Base-by-base conservation (phyloP, 2,888 invertebrate genomes). In the Ceratothoa steindachneri region DNA sequence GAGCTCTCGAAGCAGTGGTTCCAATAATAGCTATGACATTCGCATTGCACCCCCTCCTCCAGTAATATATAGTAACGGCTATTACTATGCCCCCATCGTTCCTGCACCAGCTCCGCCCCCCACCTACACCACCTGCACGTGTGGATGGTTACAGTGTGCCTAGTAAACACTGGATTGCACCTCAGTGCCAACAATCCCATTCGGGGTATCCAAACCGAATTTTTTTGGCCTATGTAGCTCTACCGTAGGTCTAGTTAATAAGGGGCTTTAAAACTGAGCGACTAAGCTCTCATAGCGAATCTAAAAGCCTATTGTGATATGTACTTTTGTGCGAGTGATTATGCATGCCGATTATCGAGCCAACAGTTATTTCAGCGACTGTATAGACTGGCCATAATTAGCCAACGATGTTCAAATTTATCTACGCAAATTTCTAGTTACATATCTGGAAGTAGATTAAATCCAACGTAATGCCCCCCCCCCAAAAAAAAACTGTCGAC, bases 71-170 rank as follows among this genome's bases (percentile, higher is more conserved):
- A 77, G 75, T 68, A 79, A 80, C 66, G 80, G 80, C 19, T 81
- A 81, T 74, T 81, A 80, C 70, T 81, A 79, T 55, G 81, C 81
- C n/a, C 81, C 80, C 30, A 74, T 80, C 51, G 77, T 78, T 28
- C 74, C 80, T 24, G 79, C 80, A 89, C 85, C 89, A 30, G 77
- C 77, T 24, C 77, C 80, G 19, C 73, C 74, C 3, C 77, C 77
- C 69, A 31, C 80, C 22, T 87, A 88, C 81, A 88, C n/a, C n/a
- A n/a, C 88, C 81, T 81, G 81, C 74, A 79, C 80, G 55, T 89
- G 89, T 84, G 87, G 88, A 70, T 88, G 88, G 88, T 87, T 88
- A 87, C 86, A 87, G 68, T 87, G 87, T 82, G 86, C 89, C 52
- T 77, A 80, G 73, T 68, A 60, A 60, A 24, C 24, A 24, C 24